A percentile compares a stretch with the other conserved stretches of the same genome.
phyloP scores from a whole-genome alignment of 2,888 invertebrate genomes.

The Parnassius mnemosyne region DNA sequence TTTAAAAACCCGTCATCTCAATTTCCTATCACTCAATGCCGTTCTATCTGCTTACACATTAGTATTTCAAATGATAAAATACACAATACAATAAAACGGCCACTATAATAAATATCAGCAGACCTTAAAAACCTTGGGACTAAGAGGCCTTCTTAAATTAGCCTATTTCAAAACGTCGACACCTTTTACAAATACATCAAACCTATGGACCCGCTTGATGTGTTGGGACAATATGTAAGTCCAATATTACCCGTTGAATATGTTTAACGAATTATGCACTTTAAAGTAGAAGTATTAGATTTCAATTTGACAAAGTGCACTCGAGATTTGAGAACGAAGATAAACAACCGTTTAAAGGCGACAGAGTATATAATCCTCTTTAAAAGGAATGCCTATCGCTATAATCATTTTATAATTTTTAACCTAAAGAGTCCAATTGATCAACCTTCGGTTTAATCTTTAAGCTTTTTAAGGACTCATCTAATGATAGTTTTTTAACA shows the following conservation, averaged over 20 bases:
- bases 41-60: conserved; percentile 61
- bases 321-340: conserved; percentile 5
- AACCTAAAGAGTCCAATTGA: conserved; percentile 13
- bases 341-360: conserved; percentile 23
- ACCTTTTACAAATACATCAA: conserved; percentile 55
- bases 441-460: conserved; percentile 15
- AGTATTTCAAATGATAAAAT: conserved; percentile 54
- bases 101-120: conserved; percentile 33
- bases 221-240: conserved; percentile 43
- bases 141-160: conserved; percentile 37
- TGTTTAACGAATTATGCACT: conserved; percentile 24
- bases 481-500: too few relatives aligned
- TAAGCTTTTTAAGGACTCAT: background rate
- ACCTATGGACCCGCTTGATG: conserved; percentile 51
- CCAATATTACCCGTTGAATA: conserved; percentile 26
- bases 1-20: conserved; percentile 45
- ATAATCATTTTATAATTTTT: conserved; percentile 20
- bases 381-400: conserved; percentile 20
- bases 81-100: conserved; percentile 38
- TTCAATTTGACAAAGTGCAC: background rate
- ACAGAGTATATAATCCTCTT: conserved; percentile 25
- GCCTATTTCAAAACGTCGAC: conserved; percentile 42
- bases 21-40: conserved; percentile 55
- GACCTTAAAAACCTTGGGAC: conserved; percentile 13
- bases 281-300: conserved; percentile 7